Conservation (phyloP, 2,113 vertebrate genomes). For the Quiscalus mexicanus region DNA sequence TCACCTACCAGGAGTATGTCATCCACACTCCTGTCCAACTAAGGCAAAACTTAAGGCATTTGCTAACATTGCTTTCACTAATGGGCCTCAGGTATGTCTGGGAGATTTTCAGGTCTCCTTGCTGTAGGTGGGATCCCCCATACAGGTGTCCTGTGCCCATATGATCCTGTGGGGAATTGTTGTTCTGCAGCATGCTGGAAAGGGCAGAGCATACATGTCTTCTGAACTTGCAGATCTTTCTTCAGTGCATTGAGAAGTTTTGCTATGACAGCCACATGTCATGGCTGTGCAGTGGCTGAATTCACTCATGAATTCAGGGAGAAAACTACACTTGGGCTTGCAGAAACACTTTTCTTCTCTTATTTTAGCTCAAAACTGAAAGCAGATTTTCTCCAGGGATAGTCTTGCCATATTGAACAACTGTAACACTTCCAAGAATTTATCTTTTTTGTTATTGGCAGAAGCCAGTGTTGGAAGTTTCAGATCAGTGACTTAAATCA, state of each 20-base stretch:
- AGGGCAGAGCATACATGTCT: background rate
- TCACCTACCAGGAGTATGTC: background rate
- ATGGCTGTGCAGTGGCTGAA: background rate
- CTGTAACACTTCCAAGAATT: background rate
- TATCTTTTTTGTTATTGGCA: background rate
- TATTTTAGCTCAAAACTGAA: background rate
- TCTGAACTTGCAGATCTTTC: background rate
- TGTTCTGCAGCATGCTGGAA: background rate
- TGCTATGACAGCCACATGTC: background rate
- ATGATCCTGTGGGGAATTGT: background rate
- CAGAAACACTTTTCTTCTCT: background rate
- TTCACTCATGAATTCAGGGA: background rate
- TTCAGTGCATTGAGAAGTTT: background rate
- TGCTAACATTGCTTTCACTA: background rate
- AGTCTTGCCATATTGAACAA: background rate
- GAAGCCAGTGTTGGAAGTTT: background rate
- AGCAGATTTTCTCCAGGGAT: background rate
- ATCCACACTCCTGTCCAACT: background rate
- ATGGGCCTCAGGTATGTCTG: background rate
- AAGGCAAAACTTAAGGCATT: background rate
- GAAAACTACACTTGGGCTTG: background rate
- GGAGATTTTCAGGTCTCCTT: background rate
- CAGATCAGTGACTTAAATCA: background rate
- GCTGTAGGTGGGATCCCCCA: background rate
- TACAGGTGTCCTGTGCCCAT: background rate